These are phyloP conservation scores for Aspidiotus destructor DNA, from an alignment of 2,888 invertebrate species.

Conservation along the genomic window DNA sequence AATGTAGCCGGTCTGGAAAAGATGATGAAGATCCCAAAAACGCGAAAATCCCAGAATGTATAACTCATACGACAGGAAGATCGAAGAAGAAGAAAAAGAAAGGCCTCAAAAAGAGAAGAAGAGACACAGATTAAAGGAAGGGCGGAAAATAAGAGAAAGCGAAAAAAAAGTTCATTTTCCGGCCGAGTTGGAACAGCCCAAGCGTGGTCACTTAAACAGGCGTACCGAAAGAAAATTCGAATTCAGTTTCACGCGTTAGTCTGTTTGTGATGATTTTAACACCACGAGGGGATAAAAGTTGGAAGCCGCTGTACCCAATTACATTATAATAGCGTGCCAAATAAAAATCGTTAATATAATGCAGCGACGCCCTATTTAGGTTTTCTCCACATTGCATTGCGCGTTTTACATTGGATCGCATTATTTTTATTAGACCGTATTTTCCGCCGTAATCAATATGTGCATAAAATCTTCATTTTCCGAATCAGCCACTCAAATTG, in stretches of 20 bases:
- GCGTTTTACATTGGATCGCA: too few species aligned
- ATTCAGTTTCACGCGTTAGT: constrained; percentile 20
- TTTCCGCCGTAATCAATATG: too few species aligned
- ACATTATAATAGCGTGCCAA: constrained; percentile 32
- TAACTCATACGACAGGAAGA: too few species aligned
- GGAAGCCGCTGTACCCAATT: constrained; percentile 25
- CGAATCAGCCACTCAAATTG: too few species aligned
- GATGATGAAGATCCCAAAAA: too few species aligned
- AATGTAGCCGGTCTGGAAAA: too few species aligned
- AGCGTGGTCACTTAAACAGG: constrained; percentile 33
- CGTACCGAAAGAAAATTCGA: constrained; percentile 30
- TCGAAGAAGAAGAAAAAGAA: too few species aligned
- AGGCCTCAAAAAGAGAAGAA: too few species aligned
- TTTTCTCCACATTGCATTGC: constrained; percentile 10
- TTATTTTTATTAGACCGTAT: too few species aligned
- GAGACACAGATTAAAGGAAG: too few species aligned
- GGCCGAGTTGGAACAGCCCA: constrained; percentile 32
- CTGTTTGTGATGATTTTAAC: constrained; percentile 25
- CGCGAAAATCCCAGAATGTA: too few species aligned
- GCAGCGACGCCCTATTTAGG: constrained; percentile 21
- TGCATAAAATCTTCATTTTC: too few species aligned
- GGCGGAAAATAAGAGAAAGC: background rate
- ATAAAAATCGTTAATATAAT: constrained; percentile 30
- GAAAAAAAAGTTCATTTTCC: constrained; percentile 34
- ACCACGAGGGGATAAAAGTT: constrained; percentile 28